Evolutionary conservation across 2,113 vertebrate genomes (phyloP), one percentile per base, ranked within the genome.

Genomic region (Rutilus rutilus): DNA sequence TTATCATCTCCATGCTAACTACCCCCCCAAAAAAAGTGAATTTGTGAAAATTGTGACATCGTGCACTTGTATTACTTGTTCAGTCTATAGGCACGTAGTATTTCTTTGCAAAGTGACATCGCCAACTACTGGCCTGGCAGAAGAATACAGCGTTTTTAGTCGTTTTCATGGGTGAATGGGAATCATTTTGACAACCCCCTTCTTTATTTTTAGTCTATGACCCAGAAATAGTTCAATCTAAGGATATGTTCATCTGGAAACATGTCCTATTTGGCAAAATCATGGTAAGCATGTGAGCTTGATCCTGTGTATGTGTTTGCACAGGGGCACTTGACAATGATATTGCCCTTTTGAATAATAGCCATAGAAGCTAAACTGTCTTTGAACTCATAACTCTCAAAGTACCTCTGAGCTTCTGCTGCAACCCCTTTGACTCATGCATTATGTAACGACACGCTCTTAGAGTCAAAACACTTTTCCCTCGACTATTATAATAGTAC

Each of bases 381-480:
- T 60, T n/a, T 42, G 75, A 54, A 21, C 75, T 39, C 57, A 3
- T 79, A 42, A 79, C 57, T 62, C 54, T 79, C 78, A 78, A 59
- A 78, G 78, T n/a, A 45, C 33, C 78, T 62, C 57, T 45, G 57
- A 42, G 57, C 36, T 42, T 62, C 23, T 42, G 57, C 36, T 79
- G 21, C 21, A 27, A 45, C 39, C 30, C 36, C 30, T 79, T 79
- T 62, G 57, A 79, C 21, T 62, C 33, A 79, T 79, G 39, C 30
- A 79, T 62, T 62, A 79, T 79, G 78, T 47, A 80, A 80, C 23
- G 4, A 21, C 6, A 25, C 57, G 27, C 77, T 60, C 71, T 47
- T 25, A 15, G 71, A 75, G 71, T 75, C 71, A 75, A 75, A 75
- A 75, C 77, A 78, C 76, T 33, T 57, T 33, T 64, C 59, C 39